Evolutionary conservation across 37 sponge, comb jelly and placozoan species (phyloP), one percentile per base, ranked within the genome.

Genomic region (Lycopodina hypogea): DNA sequence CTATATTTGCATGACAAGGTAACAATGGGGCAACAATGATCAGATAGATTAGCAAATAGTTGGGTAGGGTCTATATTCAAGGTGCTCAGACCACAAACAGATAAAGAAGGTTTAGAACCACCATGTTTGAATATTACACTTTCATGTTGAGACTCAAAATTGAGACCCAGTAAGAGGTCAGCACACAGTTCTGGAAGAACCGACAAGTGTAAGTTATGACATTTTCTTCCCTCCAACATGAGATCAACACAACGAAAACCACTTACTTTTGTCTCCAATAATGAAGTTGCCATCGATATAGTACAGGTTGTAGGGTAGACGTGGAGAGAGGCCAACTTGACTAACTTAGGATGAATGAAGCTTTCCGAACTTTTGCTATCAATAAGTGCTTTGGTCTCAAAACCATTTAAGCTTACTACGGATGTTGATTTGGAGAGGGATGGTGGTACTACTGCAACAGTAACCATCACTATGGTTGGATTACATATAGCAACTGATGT

Each of bases 31-130:
- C n/a, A 28, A 28, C 15, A 22, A 22, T 62, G 26, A 11, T 15
- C 64, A 24, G 64, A 24, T 62, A 62, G 64, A 22, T 62, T 62
- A 28, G 64, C 64, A 22, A 62, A 62, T 22, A 62, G 64, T 11
- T 62, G 26, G n/a, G 64, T 22, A n/a, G 64, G 26, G 15, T 62
- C 64, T 12, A 62, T 28, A 24, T 62, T 62, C 64, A n/a, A n/a
- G n/a, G n/a, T n/a, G n/a, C n/a, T n/a, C n/a, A n/a, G n/a, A n/a
- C n/a, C n/a, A n/a, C n/a, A 62, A 28, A 62, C 64, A 11, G 15
- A 22, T 9, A 62, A 28, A 62, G 64, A 28, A 24, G 64, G 64
- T 62, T 22, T 12, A 9, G 64, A 28, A 28, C 64, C 64, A 62
- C 64, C 64, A 22, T 62, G 64, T 24, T 9, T 22, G 28, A 62